Percentiles rank a stretch among this genome's conserved stretches.
These are phyloP conservation scores for Nomada fucata DNA, from an alignment of 2,888 invertebrate genomes.

Conservation along the genomic window DNA sequence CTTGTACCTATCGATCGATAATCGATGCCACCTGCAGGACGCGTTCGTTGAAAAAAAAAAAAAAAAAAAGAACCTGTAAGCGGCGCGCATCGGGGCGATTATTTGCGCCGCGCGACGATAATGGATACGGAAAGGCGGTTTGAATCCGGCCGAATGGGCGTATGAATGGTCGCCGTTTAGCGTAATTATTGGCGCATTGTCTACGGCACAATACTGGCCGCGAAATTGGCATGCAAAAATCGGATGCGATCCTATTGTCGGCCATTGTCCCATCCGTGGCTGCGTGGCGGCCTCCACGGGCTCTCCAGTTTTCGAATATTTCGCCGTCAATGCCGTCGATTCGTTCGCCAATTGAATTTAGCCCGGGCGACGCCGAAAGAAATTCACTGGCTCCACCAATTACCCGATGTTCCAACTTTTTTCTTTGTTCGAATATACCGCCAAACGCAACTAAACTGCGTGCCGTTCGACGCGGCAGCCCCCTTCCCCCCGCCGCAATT, in stretches of 20 bases:
- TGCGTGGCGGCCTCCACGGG: constrained; percentile 51
- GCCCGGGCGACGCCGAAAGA: constrained; percentile 43
- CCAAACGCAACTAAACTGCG: constrained; percentile 3
- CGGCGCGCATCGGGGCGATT: constrained; percentile 75
- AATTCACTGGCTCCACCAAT: constrained; percentile 52
- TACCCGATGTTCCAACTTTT: constrained; percentile 41
- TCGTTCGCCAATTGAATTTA: constrained; percentile 68
- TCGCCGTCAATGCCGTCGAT: constrained; percentile 66
- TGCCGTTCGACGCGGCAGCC: background rate
- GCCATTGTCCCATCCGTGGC: constrained; percentile 78
- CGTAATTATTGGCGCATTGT: constrained; percentile 84
- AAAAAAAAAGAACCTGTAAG: constrained; percentile 65
- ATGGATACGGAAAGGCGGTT: constrained; percentile 82
- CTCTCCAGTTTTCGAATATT: constrained; percentile 76
- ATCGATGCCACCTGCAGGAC: constrained; percentile 65
- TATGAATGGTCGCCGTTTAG: constrained; percentile 83
- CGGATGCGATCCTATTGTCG: constrained; percentile 83
- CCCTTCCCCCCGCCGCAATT: background rate
- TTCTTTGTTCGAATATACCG: constrained; percentile 15
- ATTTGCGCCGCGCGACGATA: constrained; percentile 80
- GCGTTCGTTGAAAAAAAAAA: constrained; percentile 39
- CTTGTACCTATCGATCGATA: constrained; percentile 53
- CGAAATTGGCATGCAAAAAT: constrained; percentile 84
- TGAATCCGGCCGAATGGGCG: constrained; percentile 82
- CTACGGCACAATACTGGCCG: constrained; percentile 81